Base-by-base conservation (phyloP, 2,888 invertebrate genomes). In the Ophion ellenae region DNA sequence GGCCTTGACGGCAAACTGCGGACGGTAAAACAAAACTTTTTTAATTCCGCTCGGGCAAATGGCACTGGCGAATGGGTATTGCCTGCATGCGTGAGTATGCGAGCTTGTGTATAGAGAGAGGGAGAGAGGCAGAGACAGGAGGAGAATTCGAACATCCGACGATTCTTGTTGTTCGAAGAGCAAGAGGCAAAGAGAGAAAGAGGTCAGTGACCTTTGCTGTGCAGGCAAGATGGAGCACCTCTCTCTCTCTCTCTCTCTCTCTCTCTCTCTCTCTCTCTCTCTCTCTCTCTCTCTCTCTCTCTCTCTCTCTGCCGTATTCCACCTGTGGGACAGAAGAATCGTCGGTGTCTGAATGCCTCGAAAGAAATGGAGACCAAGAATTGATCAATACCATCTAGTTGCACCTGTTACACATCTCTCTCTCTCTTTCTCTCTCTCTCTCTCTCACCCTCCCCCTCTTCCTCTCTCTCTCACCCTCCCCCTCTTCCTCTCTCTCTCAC, bases 21-120 rank as follows among this genome's bases (percentile, higher is more conserved):
- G 73, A 66, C 84, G 80, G 84, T 88, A 85, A 86, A 88, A 85
- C 87, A 85, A 87, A 87, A 87, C 84, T 88, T 88, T 88, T 88
- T 87, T 88, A 88, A 88, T 87, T 88, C 84, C 83, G 84, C 77
- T 75, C 78, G 78, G 84, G 74, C 86, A 77, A 81, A 86, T 81
- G 83, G 83, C 82, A 83, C 81, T 83, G 81, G 83, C 76, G 77
- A 81, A 81, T 73, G 82, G 75, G 32, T 53, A 47, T 69, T 69
- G 74, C 59, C 7, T 17, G 53, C 28, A 14, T 53, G 77, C 73
- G 83, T 78, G 81, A 76, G 79, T 73, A 75, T 47, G 69, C 53
- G 71, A 69, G 75, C 64, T 82, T 81, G 82, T 45, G 40, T 36
- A n/a, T 17, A 73, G 73, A 57, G 28, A 47, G 53, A 40, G 59